These are phyloP conservation scores for Leptinotarsa rubiginosa DNA, from an alignment of 2,888 invertebrate genomes.

Conservation along the genomic window DNA sequence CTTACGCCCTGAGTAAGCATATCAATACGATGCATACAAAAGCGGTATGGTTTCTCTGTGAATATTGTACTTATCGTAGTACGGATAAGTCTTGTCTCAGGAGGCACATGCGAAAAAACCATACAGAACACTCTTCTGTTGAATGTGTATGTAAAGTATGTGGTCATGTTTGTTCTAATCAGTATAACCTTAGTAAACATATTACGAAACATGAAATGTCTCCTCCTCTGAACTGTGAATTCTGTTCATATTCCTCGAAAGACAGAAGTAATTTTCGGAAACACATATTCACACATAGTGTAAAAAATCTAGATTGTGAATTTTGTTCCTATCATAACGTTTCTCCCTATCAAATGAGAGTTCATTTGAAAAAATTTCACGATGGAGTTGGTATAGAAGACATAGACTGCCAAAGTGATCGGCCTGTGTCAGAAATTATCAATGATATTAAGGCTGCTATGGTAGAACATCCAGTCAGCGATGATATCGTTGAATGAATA, in stretches of 20 bases:
- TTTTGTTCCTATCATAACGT: constrained; percentile 54
- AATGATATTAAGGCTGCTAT: constrained; percentile 29
- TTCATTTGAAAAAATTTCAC: constrained; percentile 55
- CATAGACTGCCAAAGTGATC: constrained; percentile 41
- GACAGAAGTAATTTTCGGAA: constrained; percentile 57
- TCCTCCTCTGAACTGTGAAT: constrained; percentile 43
- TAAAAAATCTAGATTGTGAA: constrained; percentile 52
- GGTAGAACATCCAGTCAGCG: constrained; percentile 2
- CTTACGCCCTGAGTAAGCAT: constrained; percentile 45
- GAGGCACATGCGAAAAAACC: constrained; percentile 43
- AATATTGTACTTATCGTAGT: constrained; percentile 48
- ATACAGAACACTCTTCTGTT: constrained; percentile 27
- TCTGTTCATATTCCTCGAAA: constrained; percentile 54
- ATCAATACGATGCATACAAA: constrained; percentile 49
- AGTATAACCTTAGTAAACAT: constrained; percentile 40
- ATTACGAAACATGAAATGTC: constrained; percentile 38
- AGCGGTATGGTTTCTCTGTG: constrained; percentile 49
- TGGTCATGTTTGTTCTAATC: constrained; percentile 26
- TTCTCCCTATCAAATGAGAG: constrained; percentile 55
- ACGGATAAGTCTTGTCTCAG: constrained; percentile 46
- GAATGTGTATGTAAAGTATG: constrained; percentile 34
- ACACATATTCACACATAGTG: constrained; percentile 55
- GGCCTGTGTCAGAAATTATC: constrained; percentile 31
- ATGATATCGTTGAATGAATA: constrained; percentile 17
- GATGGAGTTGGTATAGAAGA: constrained; percentile 41